These are phyloP conservation scores for Galaxea fascicularis DNA, from an alignment of 92 coral and sea anemone genomes.

Conservation along the genomic window DNA sequence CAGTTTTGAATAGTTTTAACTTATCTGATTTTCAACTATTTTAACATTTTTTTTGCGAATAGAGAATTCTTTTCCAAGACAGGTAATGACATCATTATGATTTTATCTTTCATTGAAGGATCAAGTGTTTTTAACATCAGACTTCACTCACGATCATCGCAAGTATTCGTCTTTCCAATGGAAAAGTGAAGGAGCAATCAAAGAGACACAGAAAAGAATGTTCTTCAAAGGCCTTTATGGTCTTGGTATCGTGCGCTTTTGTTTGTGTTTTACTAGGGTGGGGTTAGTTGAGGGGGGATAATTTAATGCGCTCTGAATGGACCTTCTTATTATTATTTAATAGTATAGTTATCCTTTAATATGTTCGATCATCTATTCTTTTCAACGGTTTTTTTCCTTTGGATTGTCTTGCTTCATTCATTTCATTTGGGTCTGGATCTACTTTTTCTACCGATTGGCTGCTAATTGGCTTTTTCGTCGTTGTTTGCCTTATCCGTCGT, in stretches of 20 bases:
- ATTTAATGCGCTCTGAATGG: conserved; percentile 3
- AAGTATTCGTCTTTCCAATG: too few species aligned
- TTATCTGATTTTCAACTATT: too few species aligned
- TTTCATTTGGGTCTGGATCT: neutral
- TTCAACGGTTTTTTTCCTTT: neutral
- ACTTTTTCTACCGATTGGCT: neutral
- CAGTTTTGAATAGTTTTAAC: too few species aligned
- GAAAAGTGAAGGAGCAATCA: neutral
- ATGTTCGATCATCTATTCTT: neutral
- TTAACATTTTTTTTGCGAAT: too few species aligned
- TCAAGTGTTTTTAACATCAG: too few species aligned
- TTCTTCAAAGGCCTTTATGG: neutral
- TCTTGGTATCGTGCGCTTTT: conserved; percentile 17
- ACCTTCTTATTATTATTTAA: neutral
- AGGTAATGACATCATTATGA: too few species aligned
- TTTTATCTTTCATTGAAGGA: too few species aligned
- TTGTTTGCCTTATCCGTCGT: neutral
- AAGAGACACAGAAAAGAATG: neutral
- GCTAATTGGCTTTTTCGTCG: neutral
- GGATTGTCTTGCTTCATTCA: neutral
- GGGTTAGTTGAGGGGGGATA: neutral
- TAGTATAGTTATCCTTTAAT: neutral
- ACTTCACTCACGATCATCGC: too few species aligned
- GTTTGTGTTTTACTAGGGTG: neutral
- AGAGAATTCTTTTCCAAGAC: too few species aligned